phyloP scores from a whole-genome alignment of 2,113 vertebrate genomes.

The Oreochromis aureus region DNA sequence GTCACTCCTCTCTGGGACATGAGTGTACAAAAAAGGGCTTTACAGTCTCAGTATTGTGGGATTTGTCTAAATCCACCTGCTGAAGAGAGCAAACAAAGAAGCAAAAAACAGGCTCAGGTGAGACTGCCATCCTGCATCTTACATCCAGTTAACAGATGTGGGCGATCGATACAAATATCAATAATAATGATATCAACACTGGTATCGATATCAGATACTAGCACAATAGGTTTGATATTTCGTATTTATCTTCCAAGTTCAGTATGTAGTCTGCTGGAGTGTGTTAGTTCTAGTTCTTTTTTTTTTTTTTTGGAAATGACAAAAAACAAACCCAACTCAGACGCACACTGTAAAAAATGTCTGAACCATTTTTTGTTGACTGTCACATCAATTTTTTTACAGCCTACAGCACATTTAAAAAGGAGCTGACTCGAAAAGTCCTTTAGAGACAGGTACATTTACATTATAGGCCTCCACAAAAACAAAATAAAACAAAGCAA shows the following conservation, averaged over 20 bases:
- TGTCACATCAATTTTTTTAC: background rate
- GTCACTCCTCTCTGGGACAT: background rate
- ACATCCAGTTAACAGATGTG: background rate
- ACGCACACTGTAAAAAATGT: background rate
- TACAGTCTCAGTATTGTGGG: background rate
- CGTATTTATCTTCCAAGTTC: background rate
- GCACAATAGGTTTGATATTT: background rate
- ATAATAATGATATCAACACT: background rate
- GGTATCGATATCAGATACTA: background rate
- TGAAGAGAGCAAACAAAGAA: background rate
- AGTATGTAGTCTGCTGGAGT: background rate
- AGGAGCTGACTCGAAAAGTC: background rate
- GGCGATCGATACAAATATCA: background rate
- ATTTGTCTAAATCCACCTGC: background rate
- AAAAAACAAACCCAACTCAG: background rate
- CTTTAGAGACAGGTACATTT: background rate
- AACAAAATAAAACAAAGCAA: background rate
- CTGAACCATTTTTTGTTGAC: background rate
- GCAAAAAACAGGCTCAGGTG: background rate
- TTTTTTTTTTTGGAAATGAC: too few species aligned
- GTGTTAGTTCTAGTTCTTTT: background rate
- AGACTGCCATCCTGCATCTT: background rate
- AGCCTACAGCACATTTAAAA: background rate
- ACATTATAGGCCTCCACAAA: background rate
- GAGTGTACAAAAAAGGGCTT: background rate